Evolutionary conservation across 2,797 vertebrate species (phyloP).

Genomic region (Xenentodon cancila): DNA sequence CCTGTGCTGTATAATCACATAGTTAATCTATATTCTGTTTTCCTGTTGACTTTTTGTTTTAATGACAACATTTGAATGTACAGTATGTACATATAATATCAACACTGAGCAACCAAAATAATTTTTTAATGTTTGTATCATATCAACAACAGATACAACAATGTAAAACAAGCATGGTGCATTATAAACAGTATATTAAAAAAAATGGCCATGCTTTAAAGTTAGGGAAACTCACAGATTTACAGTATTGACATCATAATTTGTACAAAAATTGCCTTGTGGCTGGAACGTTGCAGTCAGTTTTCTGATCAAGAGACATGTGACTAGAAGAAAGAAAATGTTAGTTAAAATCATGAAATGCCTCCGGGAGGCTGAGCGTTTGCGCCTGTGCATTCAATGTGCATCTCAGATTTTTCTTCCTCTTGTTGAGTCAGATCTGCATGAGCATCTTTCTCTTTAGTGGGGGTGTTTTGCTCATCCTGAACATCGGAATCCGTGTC

Average conservation of each 20-base stretch:
- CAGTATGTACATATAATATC: constrained; percentile 8
- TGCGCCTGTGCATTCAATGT: constrained; percentile 1
- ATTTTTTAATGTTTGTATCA: constrained; percentile 41
- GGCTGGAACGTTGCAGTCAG: constrained; percentile 52
- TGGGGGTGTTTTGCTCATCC: constrained; percentile 26
- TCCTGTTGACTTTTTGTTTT: too few relatives aligned
- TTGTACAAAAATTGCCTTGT: constrained; percentile 42
- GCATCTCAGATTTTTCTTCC: not conserved
- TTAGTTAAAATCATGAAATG: constrained; percentile 34
- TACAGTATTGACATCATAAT: constrained; percentile 37
- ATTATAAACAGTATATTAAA: constrained; percentile 28
- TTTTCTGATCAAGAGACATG: constrained; percentile 19
- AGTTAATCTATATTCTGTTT: too few relatives aligned
- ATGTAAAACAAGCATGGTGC: constrained; percentile 49
- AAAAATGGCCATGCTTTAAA: constrained; percentile 52
- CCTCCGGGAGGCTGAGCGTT: constrained; percentile 12
- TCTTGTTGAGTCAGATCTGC: constrained; percentile 7
- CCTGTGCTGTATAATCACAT: too few relatives aligned
- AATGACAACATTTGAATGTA: not conserved
- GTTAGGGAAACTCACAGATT: constrained; percentile 16
- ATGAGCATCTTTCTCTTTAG: constrained; percentile 8
- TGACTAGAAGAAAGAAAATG: constrained; percentile 39
- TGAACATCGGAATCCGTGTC: constrained; percentile 33
- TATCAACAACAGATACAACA: constrained; percentile 58
- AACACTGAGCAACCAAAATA: constrained; percentile 41